Conservation (phyloP, 2,888 invertebrate genomes). For the Drosophila eohydei region DNA sequence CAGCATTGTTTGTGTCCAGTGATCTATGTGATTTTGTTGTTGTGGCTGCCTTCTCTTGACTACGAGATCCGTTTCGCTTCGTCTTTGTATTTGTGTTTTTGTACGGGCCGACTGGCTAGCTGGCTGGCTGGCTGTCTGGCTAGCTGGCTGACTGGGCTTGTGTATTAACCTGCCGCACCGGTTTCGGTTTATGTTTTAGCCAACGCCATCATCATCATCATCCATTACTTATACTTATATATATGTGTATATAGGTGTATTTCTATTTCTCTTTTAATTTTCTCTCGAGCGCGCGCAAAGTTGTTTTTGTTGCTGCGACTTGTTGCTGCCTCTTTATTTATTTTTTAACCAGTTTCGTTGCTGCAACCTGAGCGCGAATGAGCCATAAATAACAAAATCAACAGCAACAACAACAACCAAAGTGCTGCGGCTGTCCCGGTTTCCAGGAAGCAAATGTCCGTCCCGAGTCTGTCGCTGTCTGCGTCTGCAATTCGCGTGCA, state of each 20-base stretch:
- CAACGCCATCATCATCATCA: constrained; percentile 69
- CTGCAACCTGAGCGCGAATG: constrained; percentile 79
- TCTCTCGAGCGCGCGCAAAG: constrained; percentile 66
- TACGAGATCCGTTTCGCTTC: constrained; percentile 34
- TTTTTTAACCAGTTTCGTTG: constrained; percentile 74
- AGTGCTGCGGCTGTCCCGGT: constrained; percentile 68
- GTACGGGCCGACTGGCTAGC: constrained; percentile 19
- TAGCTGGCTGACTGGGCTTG: constrained; percentile 26
- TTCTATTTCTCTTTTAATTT: constrained; percentile 81
- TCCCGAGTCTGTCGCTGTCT: constrained; percentile 43
- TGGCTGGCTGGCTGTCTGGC: constrained; percentile 13
- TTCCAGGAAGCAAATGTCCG: constrained; percentile 77
- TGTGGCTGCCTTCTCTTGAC: constrained; percentile 12
- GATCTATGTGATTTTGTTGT: constrained; percentile 14
- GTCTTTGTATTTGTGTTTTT: constrained; percentile 20
- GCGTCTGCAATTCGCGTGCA: constrained; percentile 75
- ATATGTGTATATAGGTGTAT: constrained; percentile 50
- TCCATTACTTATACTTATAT: constrained; percentile 56
- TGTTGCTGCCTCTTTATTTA: constrained; percentile 73
- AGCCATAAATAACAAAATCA: constrained; percentile 75
- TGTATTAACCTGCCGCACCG: constrained; percentile 83
- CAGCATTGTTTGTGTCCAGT: constrained; percentile 10
- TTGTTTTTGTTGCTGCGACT: constrained; percentile 58
- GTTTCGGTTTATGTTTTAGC: constrained; percentile 82
- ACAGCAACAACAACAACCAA: constrained; percentile 28